A percentile compares a stretch with the other conserved stretches of the same genome.
These are phyloP conservation scores for Anarsia innoxiella DNA, from an alignment of 2,888 invertebrate species.

Conservation along the genomic window DNA sequence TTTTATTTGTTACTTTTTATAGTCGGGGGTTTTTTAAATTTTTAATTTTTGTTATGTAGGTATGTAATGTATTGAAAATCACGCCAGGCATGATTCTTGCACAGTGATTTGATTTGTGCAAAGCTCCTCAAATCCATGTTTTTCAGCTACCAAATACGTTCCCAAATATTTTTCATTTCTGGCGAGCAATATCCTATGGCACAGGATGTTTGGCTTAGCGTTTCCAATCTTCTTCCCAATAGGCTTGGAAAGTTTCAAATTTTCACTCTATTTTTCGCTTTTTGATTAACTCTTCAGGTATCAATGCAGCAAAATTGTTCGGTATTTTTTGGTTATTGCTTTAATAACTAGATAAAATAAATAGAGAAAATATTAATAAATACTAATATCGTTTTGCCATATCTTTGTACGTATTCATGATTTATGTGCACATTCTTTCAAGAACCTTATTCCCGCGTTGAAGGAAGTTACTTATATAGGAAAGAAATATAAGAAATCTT, in stretches of 20 bases:
- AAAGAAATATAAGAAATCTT: too few relatives aligned
- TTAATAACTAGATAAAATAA: too few relatives aligned
- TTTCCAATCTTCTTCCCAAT: conserved; percentile 58
- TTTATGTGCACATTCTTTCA: too few relatives aligned
- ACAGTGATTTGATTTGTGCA: conserved; percentile 4
- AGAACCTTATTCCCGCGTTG: too few relatives aligned
- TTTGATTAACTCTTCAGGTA: too few relatives aligned
- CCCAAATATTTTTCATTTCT: conserved; percentile 50
- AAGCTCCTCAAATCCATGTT: conserved; percentile 6
- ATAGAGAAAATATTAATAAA: too few relatives aligned
- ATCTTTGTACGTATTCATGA: too few relatives aligned
- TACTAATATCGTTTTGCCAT: too few relatives aligned
- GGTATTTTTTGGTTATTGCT: too few relatives aligned
- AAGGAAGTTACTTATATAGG: too few relatives aligned
- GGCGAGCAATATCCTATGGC: conserved; percentile 50
- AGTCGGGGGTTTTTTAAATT: not conserved
- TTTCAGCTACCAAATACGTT: conserved; percentile 6
- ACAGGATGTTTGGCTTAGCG: conserved; percentile 55
- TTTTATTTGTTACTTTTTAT: not conserved
- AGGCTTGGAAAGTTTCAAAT: conserved; percentile 37
- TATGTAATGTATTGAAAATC: not conserved
- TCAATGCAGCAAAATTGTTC: too few relatives aligned
- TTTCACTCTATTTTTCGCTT: too few relatives aligned
- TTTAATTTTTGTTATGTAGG: not conserved
- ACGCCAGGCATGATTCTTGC: not conserved